Base-by-base conservation (phyloP, 2,113 vertebrate species). In the Struthidea cinerea region DNA sequence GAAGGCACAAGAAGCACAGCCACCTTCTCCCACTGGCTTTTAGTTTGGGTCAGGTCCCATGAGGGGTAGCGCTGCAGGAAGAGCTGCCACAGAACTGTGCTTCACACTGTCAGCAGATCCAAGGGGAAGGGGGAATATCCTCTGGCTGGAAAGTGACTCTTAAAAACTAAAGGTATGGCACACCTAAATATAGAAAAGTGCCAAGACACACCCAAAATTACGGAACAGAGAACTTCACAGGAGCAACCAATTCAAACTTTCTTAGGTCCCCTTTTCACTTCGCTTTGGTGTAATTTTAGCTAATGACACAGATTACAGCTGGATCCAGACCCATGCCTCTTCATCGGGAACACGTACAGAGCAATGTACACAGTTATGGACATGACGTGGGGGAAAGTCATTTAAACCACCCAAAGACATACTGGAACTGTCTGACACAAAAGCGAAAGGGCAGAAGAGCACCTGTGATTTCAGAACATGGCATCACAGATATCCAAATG, bases 331-430 rank as follows among this genome's bases (percentile, higher is more conserved):
- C 20, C 32, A 13, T 1, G 1, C 8, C n/a, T 80, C 57, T 64
- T 44, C 27, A 63, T 4, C 0, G 0, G 64, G 63, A 73, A 64
- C 57, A 49, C 0, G 0, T 10, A 26, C 15, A 68, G 37, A 87
- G 24, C n/a, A 37, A 67, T 18, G 35, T 37, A 60, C 35, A 60
- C 15, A 17, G n/a, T 35, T 47, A 64, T 0, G 6, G 64, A 53
- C 22, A 11, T 2, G 13, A 1, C 4, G 3, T 2, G 2, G 2
- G 2, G 2, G 2, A 4, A 11, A 27, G 39, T 37, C 3, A 64
- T 53, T 87, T 63, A 46, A 80, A 46, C 3, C 21, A 79, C 17
- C 7, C 33, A n/a, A 91, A 76, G 59, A 39, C 5, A 2, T 16
- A n/a, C 11, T 71, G 61, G 27, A 93, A 89, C 28, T 52, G 11